Evolutionary conservation across 2,888 invertebrate genomes (phyloP).

Genomic region (Diplolepis rosae): DNA sequence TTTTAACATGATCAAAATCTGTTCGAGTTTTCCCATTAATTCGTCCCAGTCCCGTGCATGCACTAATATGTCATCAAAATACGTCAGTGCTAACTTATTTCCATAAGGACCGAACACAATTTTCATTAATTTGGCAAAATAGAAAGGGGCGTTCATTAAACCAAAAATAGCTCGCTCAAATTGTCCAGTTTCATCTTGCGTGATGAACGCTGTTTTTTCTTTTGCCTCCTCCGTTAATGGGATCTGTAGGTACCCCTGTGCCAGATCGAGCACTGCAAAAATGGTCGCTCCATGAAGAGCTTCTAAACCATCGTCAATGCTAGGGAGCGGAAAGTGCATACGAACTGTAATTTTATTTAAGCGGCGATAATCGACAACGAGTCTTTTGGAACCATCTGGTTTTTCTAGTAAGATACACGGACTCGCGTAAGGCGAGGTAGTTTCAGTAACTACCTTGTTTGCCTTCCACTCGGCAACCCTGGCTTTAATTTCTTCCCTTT

Average conservation of each 20-base stretch:
- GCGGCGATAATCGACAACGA: constrained; percentile 38
- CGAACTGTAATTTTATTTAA: constrained; percentile 35
- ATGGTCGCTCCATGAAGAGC: constrained; percentile 35
- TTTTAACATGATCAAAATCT: constrained; percentile 30
- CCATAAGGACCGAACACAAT: neutral
- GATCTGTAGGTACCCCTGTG: constrained; percentile 34
- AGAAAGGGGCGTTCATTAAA: constrained; percentile 55
- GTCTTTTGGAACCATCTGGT: constrained; percentile 29
- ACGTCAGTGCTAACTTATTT: neutral
- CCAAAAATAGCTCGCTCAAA: constrained; percentile 60
- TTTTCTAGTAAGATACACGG: constrained; percentile 34
- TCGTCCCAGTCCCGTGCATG: neutral
- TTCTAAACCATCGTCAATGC: constrained; percentile 43
- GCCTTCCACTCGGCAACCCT: constrained; percentile 40
- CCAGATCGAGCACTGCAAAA: constrained; percentile 40
- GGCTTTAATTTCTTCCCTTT: constrained; percentile 35
- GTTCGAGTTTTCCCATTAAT: neutral
- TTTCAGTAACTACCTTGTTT: constrained; percentile 35
- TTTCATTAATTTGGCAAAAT: constrained; percentile 48
- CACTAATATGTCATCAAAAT: constrained; percentile 24
- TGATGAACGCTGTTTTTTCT: constrained; percentile 48
- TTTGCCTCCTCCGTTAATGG: constrained; percentile 33
- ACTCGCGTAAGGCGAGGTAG: constrained; percentile 37
- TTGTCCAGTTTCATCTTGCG: too few relatives aligned
- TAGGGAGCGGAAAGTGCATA: constrained; percentile 43